A percentile compares a stretch with the other conserved stretches of the same genome.
Evolutionary conservation across 2,888 invertebrate species (phyloP).

Genomic region (Aphelenchoides bicaudatus): DNA sequence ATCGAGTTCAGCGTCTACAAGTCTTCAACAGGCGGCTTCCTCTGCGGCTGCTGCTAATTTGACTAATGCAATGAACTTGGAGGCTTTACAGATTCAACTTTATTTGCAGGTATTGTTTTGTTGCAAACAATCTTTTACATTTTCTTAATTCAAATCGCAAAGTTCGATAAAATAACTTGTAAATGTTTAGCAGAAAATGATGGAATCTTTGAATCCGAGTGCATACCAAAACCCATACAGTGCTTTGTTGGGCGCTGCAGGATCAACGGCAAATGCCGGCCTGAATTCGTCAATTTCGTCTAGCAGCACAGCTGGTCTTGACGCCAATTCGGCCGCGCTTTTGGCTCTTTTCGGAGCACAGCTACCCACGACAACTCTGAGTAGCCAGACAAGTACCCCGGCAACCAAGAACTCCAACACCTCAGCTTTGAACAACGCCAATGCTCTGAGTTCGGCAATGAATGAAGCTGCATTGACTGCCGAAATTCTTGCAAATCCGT

Average conservation of each 20-base stretch:
- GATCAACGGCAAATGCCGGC: background rate
- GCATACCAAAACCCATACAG: constrained; percentile 29
- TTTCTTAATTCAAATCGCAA: no score
- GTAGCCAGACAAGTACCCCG: constrained; percentile 10
- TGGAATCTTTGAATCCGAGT: constrained; percentile 21
- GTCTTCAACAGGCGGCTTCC: constrained; percentile 18
- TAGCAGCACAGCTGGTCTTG: constrained; percentile 9
- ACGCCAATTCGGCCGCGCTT: constrained; percentile 13
- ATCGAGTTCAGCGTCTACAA: constrained; percentile 13
- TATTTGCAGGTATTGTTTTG: no score
- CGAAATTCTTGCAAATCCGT: constrained; percentile 23
- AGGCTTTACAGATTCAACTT: constrained; percentile 42
- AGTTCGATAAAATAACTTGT: no score
- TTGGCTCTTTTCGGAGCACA: background rate
- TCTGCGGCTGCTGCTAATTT: constrained; percentile 15
- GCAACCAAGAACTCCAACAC: constrained; percentile 10
- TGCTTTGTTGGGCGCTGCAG: constrained; percentile 22
- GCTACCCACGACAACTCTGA: background rate
- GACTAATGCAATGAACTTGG: constrained; percentile 17
- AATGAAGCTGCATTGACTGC: constrained; percentile 13
- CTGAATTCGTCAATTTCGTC: background rate
- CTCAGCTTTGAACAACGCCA: background rate
- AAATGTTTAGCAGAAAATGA: constrained; percentile 35
- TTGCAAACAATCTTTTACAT: no score
- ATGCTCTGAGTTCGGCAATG: constrained; percentile 5